Percentiles rank a stretch among this genome's conserved stretches.
phyloP scores from a whole-genome alignment of 2,113 vertebrate species.

The Rhinolophus sinicus region DNA sequence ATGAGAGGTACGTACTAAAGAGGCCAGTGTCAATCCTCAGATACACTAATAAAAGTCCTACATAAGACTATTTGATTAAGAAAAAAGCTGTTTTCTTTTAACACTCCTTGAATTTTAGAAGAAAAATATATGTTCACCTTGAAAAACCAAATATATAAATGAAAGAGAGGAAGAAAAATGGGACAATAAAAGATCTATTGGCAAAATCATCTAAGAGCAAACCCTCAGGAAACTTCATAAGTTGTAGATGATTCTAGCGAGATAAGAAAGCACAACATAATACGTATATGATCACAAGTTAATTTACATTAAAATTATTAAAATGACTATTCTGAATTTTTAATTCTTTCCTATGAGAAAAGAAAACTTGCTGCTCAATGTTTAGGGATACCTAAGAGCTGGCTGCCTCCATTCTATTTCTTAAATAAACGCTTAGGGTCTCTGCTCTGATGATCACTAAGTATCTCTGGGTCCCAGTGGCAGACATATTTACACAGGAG shows the following conservation, averaged over 20 bases:
- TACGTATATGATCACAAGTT: background rate
- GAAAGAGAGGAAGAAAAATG: background rate
- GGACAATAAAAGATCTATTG: background rate
- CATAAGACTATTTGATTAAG: background rate
- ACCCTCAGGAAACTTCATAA: background rate
- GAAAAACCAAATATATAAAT: slow-evolving; percentile 16
- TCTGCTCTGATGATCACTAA: background rate
- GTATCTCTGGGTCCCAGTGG: background rate
- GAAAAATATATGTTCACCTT: background rate
- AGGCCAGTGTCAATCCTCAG: background rate
- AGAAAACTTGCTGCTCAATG: background rate
- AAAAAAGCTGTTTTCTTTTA: background rate
- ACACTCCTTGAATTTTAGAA: slow-evolving; percentile 24
- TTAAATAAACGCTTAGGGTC: background rate
- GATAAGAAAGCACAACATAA: background rate
- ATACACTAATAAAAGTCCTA: background rate
- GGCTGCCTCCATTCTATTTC: background rate
- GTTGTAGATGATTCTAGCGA: background rate
- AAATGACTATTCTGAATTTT: background rate
- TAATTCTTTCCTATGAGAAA: slow-evolving; percentile 4
- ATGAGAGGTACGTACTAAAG: slow-evolving; percentile 2
- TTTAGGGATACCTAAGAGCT: background rate
- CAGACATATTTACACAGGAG: background rate
- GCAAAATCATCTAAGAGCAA: slow-evolving; percentile 28
- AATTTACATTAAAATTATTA: slow-evolving; percentile 27